phyloP scores from a whole-genome alignment of 2,888 invertebrate genomes.

The Cryptocheilus praepositus region DNA sequence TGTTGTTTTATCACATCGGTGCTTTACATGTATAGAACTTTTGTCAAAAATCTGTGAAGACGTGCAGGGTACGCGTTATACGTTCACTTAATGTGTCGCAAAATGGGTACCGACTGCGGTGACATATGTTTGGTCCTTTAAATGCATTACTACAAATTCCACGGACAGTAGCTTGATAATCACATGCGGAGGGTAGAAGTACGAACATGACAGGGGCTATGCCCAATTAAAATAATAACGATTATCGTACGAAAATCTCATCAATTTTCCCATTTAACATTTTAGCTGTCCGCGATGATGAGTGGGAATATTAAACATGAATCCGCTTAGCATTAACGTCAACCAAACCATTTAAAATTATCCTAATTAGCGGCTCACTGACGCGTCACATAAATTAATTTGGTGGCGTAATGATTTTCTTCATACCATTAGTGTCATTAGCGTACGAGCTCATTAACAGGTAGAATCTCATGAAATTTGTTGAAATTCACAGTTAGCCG shows the following conservation, averaged over 20 bases:
- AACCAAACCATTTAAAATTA: constrained; percentile 18
- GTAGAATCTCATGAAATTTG: too few relatives aligned
- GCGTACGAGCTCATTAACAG: constrained; percentile 12
- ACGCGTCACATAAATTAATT: constrained; percentile 28
- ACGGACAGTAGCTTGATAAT: too few relatives aligned
- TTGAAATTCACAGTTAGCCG: too few relatives aligned
- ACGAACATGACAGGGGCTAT: background rate
- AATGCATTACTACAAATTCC: too few relatives aligned
- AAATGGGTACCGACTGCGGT: too few relatives aligned
- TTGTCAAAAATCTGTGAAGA: too few relatives aligned
- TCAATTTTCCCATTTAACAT: constrained; percentile 12
- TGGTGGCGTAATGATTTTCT: constrained; percentile 20
- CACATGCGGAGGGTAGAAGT: background rate
- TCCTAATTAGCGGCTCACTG: constrained; percentile 23
- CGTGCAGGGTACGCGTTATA: too few relatives aligned
- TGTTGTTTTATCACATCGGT: too few relatives aligned
- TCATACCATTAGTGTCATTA: constrained; percentile 25
- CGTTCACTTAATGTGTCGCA: too few relatives aligned
- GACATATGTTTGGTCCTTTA: too few relatives aligned
- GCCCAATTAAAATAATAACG: constrained; percentile 38
- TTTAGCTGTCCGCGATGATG: constrained; percentile 17
- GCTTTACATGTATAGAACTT: too few relatives aligned
- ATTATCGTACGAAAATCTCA: constrained; percentile 18
- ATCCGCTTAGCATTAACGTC: constrained; percentile 29
- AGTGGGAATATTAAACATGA: constrained; percentile 37